Evolutionary conservation across 1,140 invertebrate genomes (phyloP).

Genomic region (Centruroides vittatus): DNA sequence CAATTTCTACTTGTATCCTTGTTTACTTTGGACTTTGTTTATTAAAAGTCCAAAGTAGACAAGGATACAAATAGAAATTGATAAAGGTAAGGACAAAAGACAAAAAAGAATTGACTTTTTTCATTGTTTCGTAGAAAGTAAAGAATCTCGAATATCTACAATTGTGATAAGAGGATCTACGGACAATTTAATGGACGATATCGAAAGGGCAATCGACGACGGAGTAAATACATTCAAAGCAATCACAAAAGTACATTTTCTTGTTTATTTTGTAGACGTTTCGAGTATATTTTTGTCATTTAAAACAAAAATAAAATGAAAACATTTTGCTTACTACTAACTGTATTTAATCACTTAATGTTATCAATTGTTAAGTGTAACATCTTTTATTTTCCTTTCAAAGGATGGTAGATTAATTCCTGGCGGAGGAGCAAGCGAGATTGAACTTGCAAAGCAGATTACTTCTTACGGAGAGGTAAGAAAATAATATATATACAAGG

Average conservation of each 20-base stretch:
- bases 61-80: neutral
- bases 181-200: constrained; percentile 97
- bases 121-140: constrained; percentile 25
- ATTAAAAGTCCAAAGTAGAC: neutral
- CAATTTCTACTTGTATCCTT: no score
- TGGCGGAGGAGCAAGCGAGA: constrained; percentile 88
- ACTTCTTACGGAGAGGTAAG: constrained; percentile 59
- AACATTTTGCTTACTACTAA: no score
- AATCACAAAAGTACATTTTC: constrained; percentile 39
- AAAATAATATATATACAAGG: neutral
- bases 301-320: no score
- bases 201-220: constrained; percentile 95
- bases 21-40: no score
- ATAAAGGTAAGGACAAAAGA: neutral
- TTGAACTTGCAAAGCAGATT: constrained; percentile 79
- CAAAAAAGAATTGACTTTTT: neutral
- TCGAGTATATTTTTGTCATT: no score
- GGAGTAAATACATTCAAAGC: constrained; percentile 97
- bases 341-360: no score
- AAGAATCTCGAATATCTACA: constrained; percentile 76
- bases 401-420: constrained; percentile 66
- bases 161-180: constrained; percentile 91
- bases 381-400: neutral
- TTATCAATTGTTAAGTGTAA: no score
- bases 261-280: no score